Evolutionary conservation across 1,140 invertebrate genomes (phyloP), one percentile per base, ranked within the genome.

Genomic region (Watersipora subatra): DNA sequence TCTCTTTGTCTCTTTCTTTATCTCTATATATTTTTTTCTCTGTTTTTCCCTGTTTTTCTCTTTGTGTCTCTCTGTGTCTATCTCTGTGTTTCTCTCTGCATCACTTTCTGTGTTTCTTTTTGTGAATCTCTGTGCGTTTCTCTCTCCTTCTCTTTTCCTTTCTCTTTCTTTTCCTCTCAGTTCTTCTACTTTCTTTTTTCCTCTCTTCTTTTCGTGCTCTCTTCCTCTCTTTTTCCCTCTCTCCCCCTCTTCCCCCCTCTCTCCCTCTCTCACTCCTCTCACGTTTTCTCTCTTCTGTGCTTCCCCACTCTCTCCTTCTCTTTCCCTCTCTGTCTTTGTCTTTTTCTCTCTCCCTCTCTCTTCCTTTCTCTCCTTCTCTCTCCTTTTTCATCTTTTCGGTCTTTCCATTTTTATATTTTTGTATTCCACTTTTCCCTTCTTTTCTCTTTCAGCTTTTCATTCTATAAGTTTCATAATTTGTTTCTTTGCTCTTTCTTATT

Each of bases 151-250:
- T 55, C 46, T 55, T 17, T 55, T 22, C 22, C 17, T 55, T 22
- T 55, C 46, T 55, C 17, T 55, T 22, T 55, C 17, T 55, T 22
- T 55, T 22, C 22, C 17, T 55, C 46, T 55, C n/a, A n/a, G n/a
- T 17, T 55, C 46, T 55, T 22, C 22, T 17, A 17, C 46, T 55
- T 17, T 55, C 46, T 55, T 22, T 55, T 17, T 55, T 22, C 22
- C 17, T 55, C 46, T 55, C 46, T 55, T 17, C 22, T 22, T 55
- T 17, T 55, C 46, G 17, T 22, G 24, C 3, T 62, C 7, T 62
- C 2, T 62, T 28, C 28, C 61, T 62, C 22, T 62, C 61, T 61
- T 20, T 62, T n/a, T 62, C 3, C 28, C 26, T 62, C 61, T 62
- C 22, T 62, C 20, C 7, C 61, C 28, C 26, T 62, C 20, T 62